Evolutionary conservation across 2,888 invertebrate genomes (phyloP), one percentile per base, ranked within the genome.

Genomic region (Agrotis ipsilon): DNA sequence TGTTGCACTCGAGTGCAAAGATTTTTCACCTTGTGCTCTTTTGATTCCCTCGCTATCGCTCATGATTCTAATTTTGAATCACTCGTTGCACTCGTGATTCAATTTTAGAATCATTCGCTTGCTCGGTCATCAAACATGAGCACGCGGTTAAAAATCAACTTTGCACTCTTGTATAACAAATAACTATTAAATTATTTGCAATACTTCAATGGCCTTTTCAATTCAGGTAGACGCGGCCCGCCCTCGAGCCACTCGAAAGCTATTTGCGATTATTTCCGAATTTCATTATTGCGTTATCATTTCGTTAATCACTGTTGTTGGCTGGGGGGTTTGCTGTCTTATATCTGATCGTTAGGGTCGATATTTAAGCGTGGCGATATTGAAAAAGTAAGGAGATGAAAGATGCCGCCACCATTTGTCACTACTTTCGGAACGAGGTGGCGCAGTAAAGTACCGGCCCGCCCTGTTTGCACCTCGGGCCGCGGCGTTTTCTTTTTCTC

Each of bases 381-480:
- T 67, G 71, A 81, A 80, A 82, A 86, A 84, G 86, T 78, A 84
- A 91, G 87, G 92, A 94, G 94, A 96, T 96, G 93, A 96, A 95
- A 96, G 94, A 91, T 90, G 90, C 96, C 96, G 96, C 93, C 86
- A 91, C 92, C 95, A 96, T 95, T 95, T 96, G 95, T 96, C 95
- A 95, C 94, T 92, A 94, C 88, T 93, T 94, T 94, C 85, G 92
- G 92, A 93, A 94, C 92, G 93, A 94, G 94, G 92, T 95, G 94
- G 90, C 89, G 88, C 89, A 84, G 92, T 91, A 91, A 93, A 92
- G 92, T 91, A 87, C 88, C 85, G 92, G 92, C 92, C 94, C 95
- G 95, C 95, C 95, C 94, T 92, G 93, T 93, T 94, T 92, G 91
- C 93, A 93, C 94, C 92, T 92, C 92, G 81, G 86, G 87, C 87